Evolutionary conservation across 2,888 invertebrate genomes (phyloP).

Genomic region (Laothoe populi): DNA sequence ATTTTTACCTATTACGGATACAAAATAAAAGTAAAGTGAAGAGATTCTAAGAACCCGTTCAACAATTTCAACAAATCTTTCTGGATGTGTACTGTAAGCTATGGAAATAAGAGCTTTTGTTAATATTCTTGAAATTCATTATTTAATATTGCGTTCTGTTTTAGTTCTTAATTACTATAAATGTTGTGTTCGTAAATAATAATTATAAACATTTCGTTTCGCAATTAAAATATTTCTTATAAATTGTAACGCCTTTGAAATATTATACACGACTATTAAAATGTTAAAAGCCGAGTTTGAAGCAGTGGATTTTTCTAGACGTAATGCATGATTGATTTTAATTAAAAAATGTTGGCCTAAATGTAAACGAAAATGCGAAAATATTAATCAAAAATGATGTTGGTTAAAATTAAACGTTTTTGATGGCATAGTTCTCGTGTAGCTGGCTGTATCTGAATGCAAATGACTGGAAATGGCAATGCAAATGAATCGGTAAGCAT

Average conservation of each 20-base stretch:
- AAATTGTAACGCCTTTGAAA: constrained; percentile 16
- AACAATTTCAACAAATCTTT: no score
- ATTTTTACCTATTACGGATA: no score
- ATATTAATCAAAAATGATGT: neutral
- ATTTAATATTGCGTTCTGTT: neutral
- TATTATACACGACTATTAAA: constrained; percentile 5
- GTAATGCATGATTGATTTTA: constrained; percentile 3
- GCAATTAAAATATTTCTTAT: constrained; percentile 12
- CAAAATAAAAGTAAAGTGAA: no score
- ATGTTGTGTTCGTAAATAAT: neutral
- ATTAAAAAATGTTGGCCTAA: neutral
- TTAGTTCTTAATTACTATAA: neutral
- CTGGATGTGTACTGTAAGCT: no score
- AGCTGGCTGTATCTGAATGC: no score
- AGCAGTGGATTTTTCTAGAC: neutral
- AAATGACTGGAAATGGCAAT: no score
- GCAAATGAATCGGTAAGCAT: no score
- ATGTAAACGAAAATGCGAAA: neutral
- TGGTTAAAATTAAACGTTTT: neutral
- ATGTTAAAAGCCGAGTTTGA: neutral
- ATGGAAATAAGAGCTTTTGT: no score
- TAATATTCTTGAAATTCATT: neutral
- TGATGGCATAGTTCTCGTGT: neutral
- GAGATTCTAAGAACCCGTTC: no score
- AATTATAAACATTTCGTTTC: constrained; percentile 3